These are phyloP conservation scores for Acanthochromis polyacanthus DNA, from an alignment of 2,113 vertebrate species.

Conservation along the genomic window DNA sequence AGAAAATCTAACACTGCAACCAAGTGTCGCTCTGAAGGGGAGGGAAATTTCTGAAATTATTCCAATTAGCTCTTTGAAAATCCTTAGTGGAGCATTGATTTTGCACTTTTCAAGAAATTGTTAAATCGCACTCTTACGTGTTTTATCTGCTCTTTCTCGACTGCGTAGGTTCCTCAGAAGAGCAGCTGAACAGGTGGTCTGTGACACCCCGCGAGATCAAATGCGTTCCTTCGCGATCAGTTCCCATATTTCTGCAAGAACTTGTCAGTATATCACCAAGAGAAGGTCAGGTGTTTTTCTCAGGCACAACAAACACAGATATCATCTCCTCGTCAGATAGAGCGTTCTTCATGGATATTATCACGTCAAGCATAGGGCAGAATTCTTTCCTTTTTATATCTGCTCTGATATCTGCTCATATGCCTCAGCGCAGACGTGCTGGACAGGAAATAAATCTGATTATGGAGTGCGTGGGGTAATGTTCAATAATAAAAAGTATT, in stretches of 20 bases:
- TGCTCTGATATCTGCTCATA: constrained; percentile 59
- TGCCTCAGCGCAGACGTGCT: constrained; percentile 53
- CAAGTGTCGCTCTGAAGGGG: constrained; percentile 22
- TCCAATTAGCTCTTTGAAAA: constrained; percentile 39
- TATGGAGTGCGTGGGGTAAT: constrained; percentile 76
- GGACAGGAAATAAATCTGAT: constrained; percentile 82
- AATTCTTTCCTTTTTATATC: constrained; percentile 47
- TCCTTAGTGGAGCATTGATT: constrained; percentile 39
- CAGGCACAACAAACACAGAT: constrained; percentile 58
- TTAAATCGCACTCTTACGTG: not conserved
- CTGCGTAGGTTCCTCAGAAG: not conserved
- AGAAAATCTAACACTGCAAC: constrained; percentile 47
- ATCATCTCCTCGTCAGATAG: constrained; percentile 50
- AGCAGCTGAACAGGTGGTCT: constrained; percentile 18
- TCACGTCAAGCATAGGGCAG: constrained; percentile 48
- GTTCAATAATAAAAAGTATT: constrained; percentile 86
- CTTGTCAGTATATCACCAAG: constrained; percentile 52
- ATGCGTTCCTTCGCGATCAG: constrained; percentile 30
- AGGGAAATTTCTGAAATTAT: constrained; percentile 31
- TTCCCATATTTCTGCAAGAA: constrained; percentile 47
- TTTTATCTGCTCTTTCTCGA: not conserved
- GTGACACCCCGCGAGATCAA: constrained; percentile 38
- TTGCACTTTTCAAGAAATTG: constrained; percentile 12
- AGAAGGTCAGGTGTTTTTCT: constrained; percentile 69
- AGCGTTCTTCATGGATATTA: constrained; percentile 62